Conservation (phyloP, 2,113 vertebrate species). For the Tapirus terrestris region DNA sequence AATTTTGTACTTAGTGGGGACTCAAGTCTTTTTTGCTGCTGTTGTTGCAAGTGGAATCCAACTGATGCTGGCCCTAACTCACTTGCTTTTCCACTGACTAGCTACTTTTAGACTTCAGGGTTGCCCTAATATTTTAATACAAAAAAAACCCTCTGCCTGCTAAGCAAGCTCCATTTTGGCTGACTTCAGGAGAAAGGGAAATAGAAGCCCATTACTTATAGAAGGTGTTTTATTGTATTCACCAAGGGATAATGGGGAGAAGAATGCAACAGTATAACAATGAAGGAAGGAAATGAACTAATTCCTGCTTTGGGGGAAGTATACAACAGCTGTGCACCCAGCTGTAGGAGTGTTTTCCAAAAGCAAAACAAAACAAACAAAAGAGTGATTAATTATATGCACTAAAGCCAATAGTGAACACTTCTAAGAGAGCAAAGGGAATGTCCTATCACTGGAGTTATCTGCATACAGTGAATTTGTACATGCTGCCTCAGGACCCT, state of each 20-base stretch:
- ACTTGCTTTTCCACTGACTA: not conserved
- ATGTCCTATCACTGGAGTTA: not conserved
- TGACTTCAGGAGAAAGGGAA: constrained; percentile 56
- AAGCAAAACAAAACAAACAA: constrained; percentile 43
- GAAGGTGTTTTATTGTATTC: constrained; percentile 64
- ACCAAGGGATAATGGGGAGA: not conserved
- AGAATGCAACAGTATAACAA: constrained; percentile 49
- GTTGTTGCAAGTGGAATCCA: not conserved
- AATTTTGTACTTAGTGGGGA: not conserved
- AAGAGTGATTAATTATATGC: not conserved
- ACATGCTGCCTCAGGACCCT: not conserved
- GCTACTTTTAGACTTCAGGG: constrained; percentile 40
- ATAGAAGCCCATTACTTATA: not conserved
- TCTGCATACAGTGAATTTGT: not conserved
- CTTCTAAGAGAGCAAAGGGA: not conserved
- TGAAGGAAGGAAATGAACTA: constrained; percentile 69
- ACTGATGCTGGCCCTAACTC: not conserved
- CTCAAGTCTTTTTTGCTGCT: not conserved
- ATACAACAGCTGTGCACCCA: constrained; percentile 60
- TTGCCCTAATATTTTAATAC: constrained; percentile 23
- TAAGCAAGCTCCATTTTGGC: constrained; percentile 2
- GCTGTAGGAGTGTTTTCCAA: constrained; percentile 59
- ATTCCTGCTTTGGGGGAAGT: constrained; percentile 47
- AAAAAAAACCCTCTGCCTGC: not conserved
- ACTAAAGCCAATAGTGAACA: not conserved